These are phyloP conservation scores for Procavia capensis DNA, from an alignment of 2,113 vertebrate genomes.

Conservation along the genomic window DNA sequence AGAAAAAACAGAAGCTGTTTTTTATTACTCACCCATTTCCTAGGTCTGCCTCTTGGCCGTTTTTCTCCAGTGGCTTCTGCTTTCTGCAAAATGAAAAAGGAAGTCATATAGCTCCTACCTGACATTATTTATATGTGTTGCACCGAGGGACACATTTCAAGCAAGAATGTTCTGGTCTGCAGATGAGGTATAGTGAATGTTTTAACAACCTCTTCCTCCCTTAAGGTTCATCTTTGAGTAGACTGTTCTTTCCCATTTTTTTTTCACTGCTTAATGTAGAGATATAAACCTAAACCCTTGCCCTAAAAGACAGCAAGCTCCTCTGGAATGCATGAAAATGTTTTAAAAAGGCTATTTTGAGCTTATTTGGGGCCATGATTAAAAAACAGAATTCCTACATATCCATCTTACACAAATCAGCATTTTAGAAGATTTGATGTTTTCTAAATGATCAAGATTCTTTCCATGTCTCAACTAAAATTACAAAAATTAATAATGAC, in stretches of 20 bases:
- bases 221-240: background rate
- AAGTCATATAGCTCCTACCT: constrained; percentile 78
- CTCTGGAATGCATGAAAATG: constrained; percentile 59
- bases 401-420: background rate
- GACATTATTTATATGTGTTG: constrained; percentile 58
- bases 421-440: constrained; percentile 24
- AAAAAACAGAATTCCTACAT: background rate
- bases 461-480: constrained; percentile 15
- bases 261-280: constrained; percentile 10
- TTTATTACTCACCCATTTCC: constrained; percentile 96
- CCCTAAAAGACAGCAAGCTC: background rate
- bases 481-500: constrained; percentile 11
- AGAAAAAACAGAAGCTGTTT: constrained; percentile 54
- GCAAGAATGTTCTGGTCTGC: constrained; percentile 58
- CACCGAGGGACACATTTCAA: constrained; percentile 67
- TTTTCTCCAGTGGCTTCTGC: constrained; percentile 95
- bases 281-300: background rate
- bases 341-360: constrained; percentile 44
- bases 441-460: constrained; percentile 8
- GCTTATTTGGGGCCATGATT: constrained; percentile 33
- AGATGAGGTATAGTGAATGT: constrained; percentile 43
- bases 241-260: background rate
- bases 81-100: constrained; percentile 90
- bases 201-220: background rate
- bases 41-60: constrained; percentile 97